Evolutionary conservation across 2,888 invertebrate genomes (phyloP).

Genomic region (Tridacna crocea): DNA sequence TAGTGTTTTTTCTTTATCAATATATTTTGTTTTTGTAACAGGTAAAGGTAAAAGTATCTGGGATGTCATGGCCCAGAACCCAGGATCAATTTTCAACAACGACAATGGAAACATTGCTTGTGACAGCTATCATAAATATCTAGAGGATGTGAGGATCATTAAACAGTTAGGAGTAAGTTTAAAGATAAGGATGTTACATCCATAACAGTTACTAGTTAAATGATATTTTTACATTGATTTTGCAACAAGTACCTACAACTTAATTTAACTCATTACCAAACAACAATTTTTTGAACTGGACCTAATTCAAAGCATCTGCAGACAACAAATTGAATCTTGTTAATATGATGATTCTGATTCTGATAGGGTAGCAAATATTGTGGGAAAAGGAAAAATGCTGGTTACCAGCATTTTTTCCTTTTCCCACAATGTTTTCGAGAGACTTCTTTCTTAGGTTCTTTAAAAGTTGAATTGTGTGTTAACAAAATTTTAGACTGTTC

Average conservation of each 20-base stretch:
- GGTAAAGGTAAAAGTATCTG: slow-evolving; percentile 74
- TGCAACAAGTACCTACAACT: no score
- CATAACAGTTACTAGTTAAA: not conserved
- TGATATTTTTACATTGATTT: no score
- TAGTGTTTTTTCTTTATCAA: no score
- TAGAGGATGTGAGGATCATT: slow-evolving; percentile 87
- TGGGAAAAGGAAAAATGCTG: not conserved
- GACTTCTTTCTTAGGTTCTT: no score
- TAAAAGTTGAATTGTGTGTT: no score
- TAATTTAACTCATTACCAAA: no score
- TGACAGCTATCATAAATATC: slow-evolving; percentile 88
- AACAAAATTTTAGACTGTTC: no score
- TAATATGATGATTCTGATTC: no score
- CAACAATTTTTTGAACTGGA: no score
- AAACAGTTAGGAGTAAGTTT: slow-evolving; percentile 79
- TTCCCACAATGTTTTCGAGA: not conserved
- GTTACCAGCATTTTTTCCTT: not conserved
- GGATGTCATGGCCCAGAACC: slow-evolving; percentile 87
- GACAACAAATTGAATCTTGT: no score
- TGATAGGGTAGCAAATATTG: not conserved
- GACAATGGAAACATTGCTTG: slow-evolving; percentile 88
- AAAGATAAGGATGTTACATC: not conserved
- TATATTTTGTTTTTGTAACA: slow-evolving; percentile 24
- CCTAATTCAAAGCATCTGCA: no score
- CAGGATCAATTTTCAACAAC: slow-evolving; percentile 86